Evolutionary conservation across 2,113 vertebrate species (phyloP).

Genomic region (Hypanus sabinus): DNA sequence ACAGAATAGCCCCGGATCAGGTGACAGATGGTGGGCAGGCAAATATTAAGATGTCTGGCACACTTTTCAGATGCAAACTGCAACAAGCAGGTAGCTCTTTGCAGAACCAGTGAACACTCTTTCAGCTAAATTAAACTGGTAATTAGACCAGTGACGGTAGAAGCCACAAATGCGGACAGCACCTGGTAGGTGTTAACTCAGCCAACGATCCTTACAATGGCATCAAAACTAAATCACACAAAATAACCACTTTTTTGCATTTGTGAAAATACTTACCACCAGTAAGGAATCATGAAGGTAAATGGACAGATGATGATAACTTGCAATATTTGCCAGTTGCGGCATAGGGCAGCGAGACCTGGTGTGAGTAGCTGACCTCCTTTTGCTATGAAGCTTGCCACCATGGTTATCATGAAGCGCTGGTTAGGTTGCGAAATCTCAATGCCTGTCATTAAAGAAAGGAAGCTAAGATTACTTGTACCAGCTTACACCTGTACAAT

Average conservation of each 20-base stretch:
- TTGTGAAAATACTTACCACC: conserved; percentile 71
- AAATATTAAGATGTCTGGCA: too few relatives aligned
- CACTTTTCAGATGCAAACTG: too few relatives aligned
- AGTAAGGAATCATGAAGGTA: conserved; percentile 83
- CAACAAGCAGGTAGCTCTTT: too few relatives aligned
- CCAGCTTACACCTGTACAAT: background rate
- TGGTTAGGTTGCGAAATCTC: conserved; percentile 84
- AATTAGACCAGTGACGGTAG: background rate
- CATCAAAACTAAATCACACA: background rate
- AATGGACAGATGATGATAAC: conserved; percentile 90
- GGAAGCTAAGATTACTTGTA: background rate
- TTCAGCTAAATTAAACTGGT: too few relatives aligned
- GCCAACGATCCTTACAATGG: background rate
- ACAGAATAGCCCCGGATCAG: too few relatives aligned
- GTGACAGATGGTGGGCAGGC: too few relatives aligned
- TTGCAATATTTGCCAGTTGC: conserved; percentile 93
- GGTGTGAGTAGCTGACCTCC: conserved; percentile 91
- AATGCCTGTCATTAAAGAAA: conserved; percentile 64
- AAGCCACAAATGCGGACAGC: background rate
- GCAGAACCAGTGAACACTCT: too few relatives aligned
- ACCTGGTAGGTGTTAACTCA: background rate
- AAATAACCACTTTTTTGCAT: background rate
- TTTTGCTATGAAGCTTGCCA: conserved; percentile 85
- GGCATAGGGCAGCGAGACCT: conserved; percentile 79
- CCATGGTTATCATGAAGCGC: conserved; percentile 95